phyloP scores from a whole-genome alignment of 2,888 invertebrate species.

The Protula sp. region DNA sequence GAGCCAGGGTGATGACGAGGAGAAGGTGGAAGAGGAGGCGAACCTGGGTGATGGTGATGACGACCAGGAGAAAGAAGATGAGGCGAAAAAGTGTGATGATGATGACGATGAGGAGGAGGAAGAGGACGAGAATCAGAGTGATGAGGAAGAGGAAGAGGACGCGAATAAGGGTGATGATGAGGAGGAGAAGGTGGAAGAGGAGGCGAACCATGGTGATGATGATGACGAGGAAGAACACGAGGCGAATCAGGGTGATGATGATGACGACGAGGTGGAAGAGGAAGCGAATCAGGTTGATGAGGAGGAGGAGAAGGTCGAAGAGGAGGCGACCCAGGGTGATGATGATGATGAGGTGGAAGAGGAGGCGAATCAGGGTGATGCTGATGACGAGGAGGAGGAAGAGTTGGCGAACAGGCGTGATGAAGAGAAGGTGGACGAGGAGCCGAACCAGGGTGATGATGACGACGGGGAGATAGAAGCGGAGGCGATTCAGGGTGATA shows the following conservation, averaged over 20 bases:
- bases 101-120: too few species aligned
- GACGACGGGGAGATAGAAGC: not conserved
- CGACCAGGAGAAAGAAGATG: too few species aligned
- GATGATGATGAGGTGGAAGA: not conserved
- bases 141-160: too few species aligned
- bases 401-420: not conserved
- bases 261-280: not conserved
- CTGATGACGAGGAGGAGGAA: not conserved
- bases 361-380: too few species aligned
- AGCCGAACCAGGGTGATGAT: too few species aligned
- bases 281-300: too few species aligned
- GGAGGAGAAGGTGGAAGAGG: constrained; percentile 3
- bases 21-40: too few species aligned
- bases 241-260: not conserved
- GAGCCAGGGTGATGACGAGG: too few species aligned
- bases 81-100: not conserved
- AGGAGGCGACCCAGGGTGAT: not conserved
- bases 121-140: too few species aligned
- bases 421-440: not conserved
- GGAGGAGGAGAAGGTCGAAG: too few species aligned
- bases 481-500: too few species aligned
- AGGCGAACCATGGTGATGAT: not conserved
- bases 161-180: not conserved
- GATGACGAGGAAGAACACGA: not conserved
- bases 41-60: not conserved